Base-by-base conservation (phyloP, 1,140 invertebrate genomes). In the Heliconius melpomene region DNA sequence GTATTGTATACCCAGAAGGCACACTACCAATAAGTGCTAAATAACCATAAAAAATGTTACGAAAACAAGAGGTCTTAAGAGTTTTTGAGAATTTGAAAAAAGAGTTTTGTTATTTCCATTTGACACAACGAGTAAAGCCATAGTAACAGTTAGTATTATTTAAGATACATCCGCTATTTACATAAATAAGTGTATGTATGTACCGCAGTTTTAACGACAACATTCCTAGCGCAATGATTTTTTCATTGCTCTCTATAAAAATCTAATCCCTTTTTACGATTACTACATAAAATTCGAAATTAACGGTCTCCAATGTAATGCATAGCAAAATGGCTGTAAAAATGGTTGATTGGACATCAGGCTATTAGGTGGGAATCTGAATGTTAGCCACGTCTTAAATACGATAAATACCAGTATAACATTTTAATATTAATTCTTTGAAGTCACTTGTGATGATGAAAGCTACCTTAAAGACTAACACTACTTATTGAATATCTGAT, bases 211-310 rank as follows among this genome's bases (percentile, higher is more conserved):
- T 80, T 77, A 77, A 74, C 72, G 72, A 66, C 79, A 46, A 66
- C 75, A 72, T 77, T 80, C 54, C 46, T 77, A 66, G 75, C 50
- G 70, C 75, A 81, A 81, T 78, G 72, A 78, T 77, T 77, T 77
- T 77, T 81, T 81, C 79, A 81, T 81, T 78, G 79, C 75, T 75
- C 7, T 74, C 79, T 75, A 81, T 81, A 81, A 81, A 81, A 81
- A 81, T 81, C 79, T 81, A 81, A 81, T 81, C 75, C 79, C 72
- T 74, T 81, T 81, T 81, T 81, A 81, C 79, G 79, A 81, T 78
- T 77, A 52, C 66, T 77, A 81, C 75, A 77, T 78, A 81, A 77
- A 81, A 81, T 74, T 74, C 79, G 57, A 78, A 81, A 81, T 81
- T 77, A 81, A 81, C 79, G 76, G 36, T 78, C 79, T 18, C 26